Percentiles rank a stretch among this genome's conserved stretches.
Evolutionary conservation across 2,113 vertebrate species (phyloP).

Genomic region (Upupa epops): DNA sequence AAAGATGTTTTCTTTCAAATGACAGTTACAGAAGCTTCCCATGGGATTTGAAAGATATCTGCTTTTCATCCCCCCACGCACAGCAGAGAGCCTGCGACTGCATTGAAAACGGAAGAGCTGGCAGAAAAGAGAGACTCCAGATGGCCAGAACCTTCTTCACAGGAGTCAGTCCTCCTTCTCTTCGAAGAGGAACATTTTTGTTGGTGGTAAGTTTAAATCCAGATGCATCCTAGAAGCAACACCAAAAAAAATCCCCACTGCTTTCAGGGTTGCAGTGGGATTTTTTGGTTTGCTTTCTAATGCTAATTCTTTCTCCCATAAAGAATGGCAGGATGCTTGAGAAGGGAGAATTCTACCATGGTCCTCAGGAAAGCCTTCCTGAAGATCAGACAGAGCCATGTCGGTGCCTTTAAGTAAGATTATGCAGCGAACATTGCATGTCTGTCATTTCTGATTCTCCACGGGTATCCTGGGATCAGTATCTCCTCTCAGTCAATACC

Average conservation of each 20-base stretch:
- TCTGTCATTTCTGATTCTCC: not conserved
- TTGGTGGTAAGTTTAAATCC: not conserved
- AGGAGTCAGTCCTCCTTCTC: not conserved
- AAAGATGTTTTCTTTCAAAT: conserved; percentile 30
- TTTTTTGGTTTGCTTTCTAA: not conserved
- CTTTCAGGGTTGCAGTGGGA: not conserved
- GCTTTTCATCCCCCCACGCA: not conserved
- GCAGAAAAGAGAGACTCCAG: not conserved
- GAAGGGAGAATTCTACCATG: not conserved
- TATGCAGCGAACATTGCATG: not conserved
- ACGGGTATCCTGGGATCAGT: not conserved
- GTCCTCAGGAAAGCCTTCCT: not conserved
- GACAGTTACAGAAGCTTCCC: conserved; percentile 9
- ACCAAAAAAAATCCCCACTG: not conserved
- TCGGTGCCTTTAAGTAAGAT: not conserved
- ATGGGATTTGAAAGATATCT: conserved; percentile 17
- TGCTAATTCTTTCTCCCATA: not conserved
- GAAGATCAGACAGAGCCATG: not conserved
- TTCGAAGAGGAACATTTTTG: not conserved
- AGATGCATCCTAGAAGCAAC: not conserved
- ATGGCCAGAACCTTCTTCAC: not conserved
- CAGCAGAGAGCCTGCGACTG: not conserved
- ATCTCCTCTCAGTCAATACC: not conserved
- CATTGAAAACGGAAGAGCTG: conserved; percentile 13
- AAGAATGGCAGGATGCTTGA: not conserved